These are phyloP conservation scores for Mugil cephalus DNA, from an alignment of 2,113 vertebrate species.

Conservation along the genomic window DNA sequence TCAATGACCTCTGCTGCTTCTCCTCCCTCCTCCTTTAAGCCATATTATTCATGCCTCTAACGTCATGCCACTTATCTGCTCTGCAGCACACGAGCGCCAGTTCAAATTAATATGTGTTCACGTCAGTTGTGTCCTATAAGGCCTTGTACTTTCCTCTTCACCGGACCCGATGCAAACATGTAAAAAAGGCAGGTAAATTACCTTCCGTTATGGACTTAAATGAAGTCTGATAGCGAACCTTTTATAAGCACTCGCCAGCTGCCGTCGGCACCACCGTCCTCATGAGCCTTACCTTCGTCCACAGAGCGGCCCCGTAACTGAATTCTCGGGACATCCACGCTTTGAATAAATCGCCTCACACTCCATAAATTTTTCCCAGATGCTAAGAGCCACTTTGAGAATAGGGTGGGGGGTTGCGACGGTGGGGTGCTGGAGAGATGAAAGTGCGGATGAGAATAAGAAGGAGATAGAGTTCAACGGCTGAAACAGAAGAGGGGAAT, in stretches of 20 bases:
- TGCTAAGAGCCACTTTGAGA: constrained; percentile 74
- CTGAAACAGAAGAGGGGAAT: neutral
- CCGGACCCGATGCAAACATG: neutral
- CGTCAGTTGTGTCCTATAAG: neutral
- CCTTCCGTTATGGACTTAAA: neutral
- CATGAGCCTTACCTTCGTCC: constrained; percentile 6
- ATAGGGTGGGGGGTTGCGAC: constrained; percentile 3
- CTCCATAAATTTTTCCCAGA: constrained; percentile 76
- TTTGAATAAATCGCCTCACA: constrained; percentile 73
- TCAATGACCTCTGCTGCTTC: constrained; percentile 35
- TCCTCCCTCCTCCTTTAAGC: constrained; percentile 33
- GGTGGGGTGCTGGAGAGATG: neutral
- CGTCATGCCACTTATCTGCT: constrained; percentile 35
- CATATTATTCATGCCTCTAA: constrained; percentile 21
- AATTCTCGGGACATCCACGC: constrained; percentile 54
- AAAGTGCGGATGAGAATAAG: constrained; percentile 12
- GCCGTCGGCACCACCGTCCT: constrained; percentile 2
- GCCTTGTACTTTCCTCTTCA: neutral
- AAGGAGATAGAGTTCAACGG: neutral
- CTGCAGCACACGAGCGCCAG: constrained; percentile 15
- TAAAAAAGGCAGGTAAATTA: neutral
- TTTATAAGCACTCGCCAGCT: neutral
- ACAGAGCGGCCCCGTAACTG: constrained; percentile 17
- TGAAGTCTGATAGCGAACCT: neutral
- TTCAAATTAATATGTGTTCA: neutral